A percentile compares a stretch with the other conserved stretches of the same genome.
Evolutionary conservation across 2,113 vertebrate genomes (phyloP).

Genomic region (Ictidomys tridecemlineatus): DNA sequence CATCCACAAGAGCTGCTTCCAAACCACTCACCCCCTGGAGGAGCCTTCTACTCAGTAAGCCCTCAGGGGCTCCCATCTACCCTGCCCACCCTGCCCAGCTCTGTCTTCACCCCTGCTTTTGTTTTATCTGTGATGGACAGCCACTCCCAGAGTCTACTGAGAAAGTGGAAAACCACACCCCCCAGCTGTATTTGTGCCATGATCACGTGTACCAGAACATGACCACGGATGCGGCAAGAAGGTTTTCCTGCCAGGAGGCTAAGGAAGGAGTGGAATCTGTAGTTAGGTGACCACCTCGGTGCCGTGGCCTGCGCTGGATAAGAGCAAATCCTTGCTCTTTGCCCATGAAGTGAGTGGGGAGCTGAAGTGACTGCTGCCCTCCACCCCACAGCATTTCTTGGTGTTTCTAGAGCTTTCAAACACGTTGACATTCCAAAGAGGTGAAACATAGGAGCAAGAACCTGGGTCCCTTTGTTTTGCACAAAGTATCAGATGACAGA

Average conservation of each 20-base stretch:
- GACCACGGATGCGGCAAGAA: neutral
- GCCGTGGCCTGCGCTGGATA: too few relatives aligned
- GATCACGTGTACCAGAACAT: rapidly evolving
- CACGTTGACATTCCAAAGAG: neutral
- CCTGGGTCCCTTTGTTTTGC: neutral
- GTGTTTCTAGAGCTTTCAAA: neutral
- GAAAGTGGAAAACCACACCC: too few relatives aligned
- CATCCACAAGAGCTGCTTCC: neutral
- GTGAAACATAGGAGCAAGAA: neutral
- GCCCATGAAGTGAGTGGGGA: neutral
- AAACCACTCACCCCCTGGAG: neutral
- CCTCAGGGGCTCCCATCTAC: too few relatives aligned
- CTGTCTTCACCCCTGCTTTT: neutral
- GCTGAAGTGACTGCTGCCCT: rapidly evolving
- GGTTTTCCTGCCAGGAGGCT: neutral
- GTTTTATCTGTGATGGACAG: neutral
- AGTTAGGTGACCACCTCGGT: neutral
- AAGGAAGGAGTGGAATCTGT: too few relatives aligned
- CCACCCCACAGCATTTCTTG: rapidly evolving
- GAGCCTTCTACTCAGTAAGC: too few relatives aligned
- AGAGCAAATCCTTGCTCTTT: neutral
- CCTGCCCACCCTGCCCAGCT: neutral
- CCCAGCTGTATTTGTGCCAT: too few relatives aligned
- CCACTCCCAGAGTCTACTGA: too few relatives aligned
- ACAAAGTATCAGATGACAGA: neutral